Percentiles rank a stretch among this genome's conserved stretches.
phyloP scores from a whole-genome alignment of 2,797 vertebrate genomes.

The Craterocephalus amniculus region DNA sequence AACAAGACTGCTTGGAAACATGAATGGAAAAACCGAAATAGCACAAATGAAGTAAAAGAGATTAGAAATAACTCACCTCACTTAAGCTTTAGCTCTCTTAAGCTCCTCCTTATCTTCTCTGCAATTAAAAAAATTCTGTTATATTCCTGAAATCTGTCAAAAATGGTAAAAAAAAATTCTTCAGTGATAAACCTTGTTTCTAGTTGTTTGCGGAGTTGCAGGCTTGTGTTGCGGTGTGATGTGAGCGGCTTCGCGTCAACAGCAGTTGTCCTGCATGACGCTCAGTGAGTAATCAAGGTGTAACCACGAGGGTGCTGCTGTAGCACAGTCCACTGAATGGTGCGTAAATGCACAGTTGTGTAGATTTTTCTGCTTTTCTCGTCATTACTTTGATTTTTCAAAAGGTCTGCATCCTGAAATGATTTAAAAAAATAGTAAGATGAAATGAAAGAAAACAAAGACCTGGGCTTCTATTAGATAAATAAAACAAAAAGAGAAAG shows the following conservation, averaged over 20 bases:
- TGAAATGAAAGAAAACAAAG: too few relatives aligned
- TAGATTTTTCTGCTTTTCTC: neutral
- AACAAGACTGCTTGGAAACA: neutral
- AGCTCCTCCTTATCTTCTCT: neutral
- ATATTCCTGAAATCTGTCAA: neutral
- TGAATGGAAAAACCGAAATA: too few relatives aligned
- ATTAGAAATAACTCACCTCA: slow-evolving; percentile 50
- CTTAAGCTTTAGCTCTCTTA: too few relatives aligned
- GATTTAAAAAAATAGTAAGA: too few relatives aligned
- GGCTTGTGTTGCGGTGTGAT: slow-evolving; percentile 14
- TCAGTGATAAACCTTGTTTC: neutral
- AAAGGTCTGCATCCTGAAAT: neutral
- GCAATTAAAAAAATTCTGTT: slow-evolving; percentile 6
- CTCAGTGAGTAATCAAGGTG: slow-evolving; percentile 23
- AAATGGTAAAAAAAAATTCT: neutral
- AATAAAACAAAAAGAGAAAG: too few relatives aligned
- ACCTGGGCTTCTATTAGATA: neutral
- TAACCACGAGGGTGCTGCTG: neutral
- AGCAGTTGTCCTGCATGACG: slow-evolving; percentile 63
- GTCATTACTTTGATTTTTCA: neutral
- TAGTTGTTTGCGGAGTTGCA: slow-evolving; percentile 19
- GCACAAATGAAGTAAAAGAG: neutral
- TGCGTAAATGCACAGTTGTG: neutral
- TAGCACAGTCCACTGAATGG: neutral
- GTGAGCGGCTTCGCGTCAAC: slow-evolving; percentile 45